Conservation (phyloP, 2,113 vertebrate genomes). For the Pseudorhombus dupliciocellatus region DNA sequence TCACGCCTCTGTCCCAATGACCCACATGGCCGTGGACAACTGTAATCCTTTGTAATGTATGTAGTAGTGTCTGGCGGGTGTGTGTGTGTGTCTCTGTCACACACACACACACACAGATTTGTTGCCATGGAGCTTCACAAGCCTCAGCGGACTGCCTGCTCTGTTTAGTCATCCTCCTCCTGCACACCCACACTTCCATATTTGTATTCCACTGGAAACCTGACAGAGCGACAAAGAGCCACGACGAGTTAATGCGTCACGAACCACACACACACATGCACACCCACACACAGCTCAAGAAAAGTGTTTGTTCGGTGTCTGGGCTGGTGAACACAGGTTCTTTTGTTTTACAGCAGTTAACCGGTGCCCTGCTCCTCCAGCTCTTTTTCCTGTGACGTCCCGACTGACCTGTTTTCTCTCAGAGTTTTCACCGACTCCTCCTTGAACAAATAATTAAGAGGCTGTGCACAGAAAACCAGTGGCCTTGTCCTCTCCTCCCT, state of each 20-base stretch:
- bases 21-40: slow-evolving; percentile 39
- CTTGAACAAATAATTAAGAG: slow-evolving; percentile 57
- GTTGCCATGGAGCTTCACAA: slow-evolving; percentile 45
- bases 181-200: slow-evolving; percentile 39
- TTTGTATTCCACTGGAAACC: slow-evolving; percentile 59
- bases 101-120: slow-evolving; percentile 20
- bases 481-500: not conserved
- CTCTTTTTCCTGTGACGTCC: slow-evolving; percentile 53
- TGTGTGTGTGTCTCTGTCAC: not conserved
- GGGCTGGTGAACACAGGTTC: slow-evolving; percentile 64
- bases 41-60: slow-evolving; percentile 58
- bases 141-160: slow-evolving; percentile 22
- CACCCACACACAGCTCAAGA: slow-evolving; percentile 10
- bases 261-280: slow-evolving; percentile 39
- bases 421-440: slow-evolving; percentile 35
- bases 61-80: slow-evolving; percentile 32
- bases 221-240: slow-evolving; percentile 27
- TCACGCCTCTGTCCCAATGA: slow-evolving; percentile 41
- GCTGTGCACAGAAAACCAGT: slow-evolving; percentile 1
- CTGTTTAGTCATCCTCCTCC: slow-evolving; percentile 26
- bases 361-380: slow-evolving; percentile 29
- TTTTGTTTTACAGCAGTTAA: slow-evolving; percentile 62
- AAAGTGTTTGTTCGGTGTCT: slow-evolving; percentile 45
- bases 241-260: slow-evolving; percentile 58
- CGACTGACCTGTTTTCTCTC: slow-evolving; percentile 40